Evolutionary conservation across 2,113 vertebrate species (phyloP).

Genomic region (Speoplatyrhinus poulsoni): DNA sequence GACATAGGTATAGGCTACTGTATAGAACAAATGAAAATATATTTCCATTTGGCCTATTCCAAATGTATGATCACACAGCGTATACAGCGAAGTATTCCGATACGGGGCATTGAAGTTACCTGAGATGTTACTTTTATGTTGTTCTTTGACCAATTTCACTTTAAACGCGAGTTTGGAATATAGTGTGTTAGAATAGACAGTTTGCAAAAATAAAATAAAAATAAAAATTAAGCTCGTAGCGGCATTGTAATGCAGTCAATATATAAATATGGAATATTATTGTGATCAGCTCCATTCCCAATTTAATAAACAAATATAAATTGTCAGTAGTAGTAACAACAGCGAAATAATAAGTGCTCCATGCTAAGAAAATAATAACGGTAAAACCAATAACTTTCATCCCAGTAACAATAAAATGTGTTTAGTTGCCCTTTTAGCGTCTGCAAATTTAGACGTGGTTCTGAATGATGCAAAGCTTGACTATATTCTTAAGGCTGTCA

Average conservation of each 20-base stretch:
- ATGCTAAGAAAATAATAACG: conserved; percentile 67
- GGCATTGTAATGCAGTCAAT: conserved; percentile 41
- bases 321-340: conserved; percentile 45
- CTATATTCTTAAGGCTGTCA: conserved; percentile 63
- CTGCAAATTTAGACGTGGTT: conserved; percentile 64
- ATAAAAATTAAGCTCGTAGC: background rate
- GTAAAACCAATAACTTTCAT: conserved; percentile 16
- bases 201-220: conserved; percentile 40
- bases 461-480: conserved; percentile 52
- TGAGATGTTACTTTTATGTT: conserved; percentile 78
- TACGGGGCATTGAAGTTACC: conserved; percentile 79
- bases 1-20: background rate
- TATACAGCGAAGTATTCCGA: conserved; percentile 63
- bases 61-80: conserved; percentile 30
- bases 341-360: conserved; percentile 79
- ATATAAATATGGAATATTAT: conserved; percentile 70
- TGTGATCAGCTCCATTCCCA: conserved; percentile 51
- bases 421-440: conserved; percentile 61
- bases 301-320: conserved; percentile 48
- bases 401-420: conserved; percentile 32
- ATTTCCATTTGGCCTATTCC: background rate
- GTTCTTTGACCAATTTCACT: conserved; percentile 66
- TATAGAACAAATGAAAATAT: background rate
- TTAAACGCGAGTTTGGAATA: conserved; percentile 61
- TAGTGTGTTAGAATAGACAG: conserved; percentile 47